Evolutionary conservation across 2,888 invertebrate genomes (phyloP).

Genomic region (Spodoptera picta): DNA sequence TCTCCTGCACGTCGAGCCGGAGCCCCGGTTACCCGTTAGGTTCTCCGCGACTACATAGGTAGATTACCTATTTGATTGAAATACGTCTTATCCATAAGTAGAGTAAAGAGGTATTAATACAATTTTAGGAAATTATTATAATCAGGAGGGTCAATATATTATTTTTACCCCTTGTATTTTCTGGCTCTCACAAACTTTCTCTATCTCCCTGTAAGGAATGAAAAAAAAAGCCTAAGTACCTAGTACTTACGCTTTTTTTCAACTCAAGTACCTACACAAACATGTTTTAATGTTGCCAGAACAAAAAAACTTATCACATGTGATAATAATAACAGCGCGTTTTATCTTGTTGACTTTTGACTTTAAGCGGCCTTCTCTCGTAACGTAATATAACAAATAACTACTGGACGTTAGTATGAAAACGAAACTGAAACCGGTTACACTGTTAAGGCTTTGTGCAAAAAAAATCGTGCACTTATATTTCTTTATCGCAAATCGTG

Average conservation of each 20-base stretch:
- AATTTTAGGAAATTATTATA: no score
- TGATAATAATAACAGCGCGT: conserved; percentile 21
- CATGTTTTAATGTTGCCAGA: conserved; percentile 32
- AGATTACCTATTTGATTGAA: no score
- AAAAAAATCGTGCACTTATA: background rate
- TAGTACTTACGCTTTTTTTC: no score
- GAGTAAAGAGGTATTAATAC: no score
- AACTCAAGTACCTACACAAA: no score
- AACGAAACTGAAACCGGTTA: conserved; percentile 35
- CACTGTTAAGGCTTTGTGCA: background rate
- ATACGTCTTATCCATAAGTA: no score
- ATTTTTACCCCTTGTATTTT: no score
- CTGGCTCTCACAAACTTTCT: background rate
- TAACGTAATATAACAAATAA: conserved; percentile 13
- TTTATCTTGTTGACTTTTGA: conserved; percentile 80
- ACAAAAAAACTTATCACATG: conserved; percentile 42
- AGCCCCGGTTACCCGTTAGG: no score
- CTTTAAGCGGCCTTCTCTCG: conserved; percentile 61
- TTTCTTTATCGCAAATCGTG: background rate
- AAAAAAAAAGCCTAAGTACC: no score
- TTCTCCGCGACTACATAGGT: no score
- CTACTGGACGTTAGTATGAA: conserved; percentile 40
- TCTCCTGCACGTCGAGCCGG: no score
- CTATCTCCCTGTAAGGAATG: background rate
- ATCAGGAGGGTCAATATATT: no score